These are phyloP conservation scores for Rhopilema esculentum DNA, from an alignment of 30 jellyfish, hydroid and myxozoan genomes.

Conservation along the genomic window DNA sequence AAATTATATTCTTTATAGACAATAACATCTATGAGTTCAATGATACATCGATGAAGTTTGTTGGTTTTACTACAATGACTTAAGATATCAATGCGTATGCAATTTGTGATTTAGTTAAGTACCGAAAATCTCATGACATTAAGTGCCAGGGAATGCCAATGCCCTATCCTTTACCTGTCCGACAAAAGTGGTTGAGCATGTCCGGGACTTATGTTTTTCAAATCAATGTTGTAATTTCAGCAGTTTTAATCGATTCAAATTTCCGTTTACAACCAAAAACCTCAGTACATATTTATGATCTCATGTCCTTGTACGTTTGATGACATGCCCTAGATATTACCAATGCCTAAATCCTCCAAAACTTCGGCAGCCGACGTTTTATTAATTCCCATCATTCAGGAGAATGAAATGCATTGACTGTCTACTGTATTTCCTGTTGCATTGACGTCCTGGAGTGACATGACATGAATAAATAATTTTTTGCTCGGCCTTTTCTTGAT, in stretches of 20 bases:
- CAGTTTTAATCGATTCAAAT: background rate
- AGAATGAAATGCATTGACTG: background rate
- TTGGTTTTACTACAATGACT: no score
- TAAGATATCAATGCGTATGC: no score
- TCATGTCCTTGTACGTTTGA: no score
- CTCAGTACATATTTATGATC: background rate
- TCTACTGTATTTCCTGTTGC: background rate
- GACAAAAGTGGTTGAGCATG: background rate
- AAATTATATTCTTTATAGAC: no score
- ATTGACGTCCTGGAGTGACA: background rate
- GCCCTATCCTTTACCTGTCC: background rate
- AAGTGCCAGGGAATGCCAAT: no score
- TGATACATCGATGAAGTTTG: no score
- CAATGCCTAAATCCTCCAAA: background rate
- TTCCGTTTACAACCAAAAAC: background rate
- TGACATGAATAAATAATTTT: background rate
- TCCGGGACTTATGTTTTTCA: background rate
- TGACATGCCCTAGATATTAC: no score
- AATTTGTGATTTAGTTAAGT: no score
- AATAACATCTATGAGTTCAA: no score
- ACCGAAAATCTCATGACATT: no score
- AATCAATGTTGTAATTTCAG: background rate
- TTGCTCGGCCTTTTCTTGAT: constrained; percentile 1
- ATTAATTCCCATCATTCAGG: background rate
- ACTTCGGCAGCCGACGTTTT: background rate